Conservation (phyloP, 2,888 invertebrate genomes). For the Drosophila lutescens region DNA sequence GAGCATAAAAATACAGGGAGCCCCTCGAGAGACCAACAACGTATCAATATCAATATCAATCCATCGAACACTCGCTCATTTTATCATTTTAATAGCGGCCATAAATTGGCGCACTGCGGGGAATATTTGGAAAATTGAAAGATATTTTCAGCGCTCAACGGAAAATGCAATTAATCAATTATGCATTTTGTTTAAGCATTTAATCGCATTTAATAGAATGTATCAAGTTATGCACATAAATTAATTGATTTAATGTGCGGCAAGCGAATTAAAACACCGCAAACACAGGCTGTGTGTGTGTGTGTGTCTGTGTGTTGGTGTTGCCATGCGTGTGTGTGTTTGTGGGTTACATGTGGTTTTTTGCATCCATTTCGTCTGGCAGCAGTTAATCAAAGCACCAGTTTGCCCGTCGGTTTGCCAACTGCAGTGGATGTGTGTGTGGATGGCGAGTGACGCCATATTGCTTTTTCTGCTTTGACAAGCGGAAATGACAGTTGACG, state of each 20-base stretch:
- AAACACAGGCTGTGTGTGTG: constrained; percentile 23
- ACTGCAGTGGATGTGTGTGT: not conserved
- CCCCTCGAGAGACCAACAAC: not conserved
- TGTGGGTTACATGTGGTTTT: constrained; percentile 37
- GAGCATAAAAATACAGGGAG: not conserved
- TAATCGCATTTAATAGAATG: constrained; percentile 46
- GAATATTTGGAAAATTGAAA: constrained; percentile 15
- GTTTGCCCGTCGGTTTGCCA: constrained; percentile 8
- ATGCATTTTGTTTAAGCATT: constrained; percentile 54
- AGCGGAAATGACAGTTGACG: constrained; percentile 41
- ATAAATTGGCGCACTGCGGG: constrained; percentile 21
- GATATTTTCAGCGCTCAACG: constrained; percentile 27
- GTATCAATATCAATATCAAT: constrained; percentile 36
- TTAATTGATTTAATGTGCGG: constrained; percentile 58
- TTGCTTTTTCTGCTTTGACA: too few relatives aligned
- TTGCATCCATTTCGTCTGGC: constrained; percentile 19
- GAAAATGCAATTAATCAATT: constrained; percentile 54
- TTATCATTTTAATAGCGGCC: constrained; percentile 40
- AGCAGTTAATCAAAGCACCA: constrained; percentile 45
- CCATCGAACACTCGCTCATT: constrained; percentile 22
- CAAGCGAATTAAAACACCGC: constrained; percentile 50
- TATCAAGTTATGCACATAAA: constrained; percentile 62
- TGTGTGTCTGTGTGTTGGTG: not conserved
- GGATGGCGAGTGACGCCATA: constrained; percentile 10
- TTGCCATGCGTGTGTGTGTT: not conserved